phyloP scores from a whole-genome alignment of 2,113 vertebrate species.

The Lamprotornis superbus region DNA sequence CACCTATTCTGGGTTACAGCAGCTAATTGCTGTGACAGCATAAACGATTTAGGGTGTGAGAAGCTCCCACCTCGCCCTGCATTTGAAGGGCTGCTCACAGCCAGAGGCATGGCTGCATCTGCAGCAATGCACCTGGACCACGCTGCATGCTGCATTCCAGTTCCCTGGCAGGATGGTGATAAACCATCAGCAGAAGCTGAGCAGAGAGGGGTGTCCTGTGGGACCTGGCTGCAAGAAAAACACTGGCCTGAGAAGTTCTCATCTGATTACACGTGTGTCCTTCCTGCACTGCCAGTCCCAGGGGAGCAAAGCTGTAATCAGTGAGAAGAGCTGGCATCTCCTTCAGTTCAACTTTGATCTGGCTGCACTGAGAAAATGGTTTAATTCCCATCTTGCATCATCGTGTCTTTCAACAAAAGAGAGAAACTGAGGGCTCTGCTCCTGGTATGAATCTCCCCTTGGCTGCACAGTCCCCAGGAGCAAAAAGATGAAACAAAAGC shows the following conservation, averaged over 20 bases:
- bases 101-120: neutral
- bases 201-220: neutral
- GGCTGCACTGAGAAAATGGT: neutral
- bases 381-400: neutral
- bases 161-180: conserved; percentile 36
- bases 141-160: neutral
- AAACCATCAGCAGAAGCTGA: conserved; percentile 20
- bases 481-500: neutral
- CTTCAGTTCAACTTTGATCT: conserved; percentile 5
- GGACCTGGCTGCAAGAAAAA: conserved; percentile 46
- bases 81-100: conserved; percentile 1
- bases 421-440: neutral
- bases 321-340: conserved; percentile 18
- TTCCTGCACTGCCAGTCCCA: neutral
- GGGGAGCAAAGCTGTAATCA: conserved; percentile 32
- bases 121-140: neutral
- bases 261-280: neutral
- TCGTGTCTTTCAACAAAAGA: neutral
- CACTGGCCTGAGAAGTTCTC: conserved; percentile 38
- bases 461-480: neutral
- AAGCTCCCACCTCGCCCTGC: neutral
- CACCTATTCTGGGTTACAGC: neutral
- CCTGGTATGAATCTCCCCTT: neutral
- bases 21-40: neutral
- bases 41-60: neutral